Conservation (phyloP, 2,113 vertebrate species). For the Cairina moschata region DNA sequence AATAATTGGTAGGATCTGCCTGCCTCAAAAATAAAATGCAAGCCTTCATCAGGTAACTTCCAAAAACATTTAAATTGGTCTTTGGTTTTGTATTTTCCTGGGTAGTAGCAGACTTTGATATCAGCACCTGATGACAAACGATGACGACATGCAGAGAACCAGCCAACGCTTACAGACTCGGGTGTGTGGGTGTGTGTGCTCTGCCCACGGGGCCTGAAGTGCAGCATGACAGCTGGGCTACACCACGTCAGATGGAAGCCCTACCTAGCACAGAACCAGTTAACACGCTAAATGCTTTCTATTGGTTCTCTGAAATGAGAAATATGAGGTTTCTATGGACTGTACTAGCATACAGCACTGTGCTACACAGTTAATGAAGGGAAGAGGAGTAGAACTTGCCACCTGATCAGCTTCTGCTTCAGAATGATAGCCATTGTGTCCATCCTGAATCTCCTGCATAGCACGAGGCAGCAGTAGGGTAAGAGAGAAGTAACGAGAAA, state of each 20-base stretch:
- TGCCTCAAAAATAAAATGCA: background rate
- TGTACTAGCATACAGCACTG: conserved; percentile 44
- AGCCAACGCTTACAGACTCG: background rate
- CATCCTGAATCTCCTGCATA: conserved; percentile 89
- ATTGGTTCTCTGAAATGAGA: background rate
- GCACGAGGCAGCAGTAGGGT: conserved; percentile 77
- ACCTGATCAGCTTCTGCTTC: conserved; percentile 88
- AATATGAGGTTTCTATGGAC: conserved; percentile 29
- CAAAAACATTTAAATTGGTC: background rate
- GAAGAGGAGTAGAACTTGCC: conserved; percentile 87
- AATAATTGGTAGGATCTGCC: background rate
- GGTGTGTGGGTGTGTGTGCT: background rate
- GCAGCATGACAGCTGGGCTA: background rate
- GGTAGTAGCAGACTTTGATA: background rate
- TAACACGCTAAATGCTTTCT: background rate
- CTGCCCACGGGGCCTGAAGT: rapidly evolving
- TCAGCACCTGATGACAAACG: background rate
- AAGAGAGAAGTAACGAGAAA: conserved; percentile 76
- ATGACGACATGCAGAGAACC: background rate
- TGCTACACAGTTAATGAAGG: conserved; percentile 70
- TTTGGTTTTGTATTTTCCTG: background rate
- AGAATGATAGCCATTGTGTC: conserved; percentile 87
- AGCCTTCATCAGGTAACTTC: background rate
- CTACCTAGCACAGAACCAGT: background rate
- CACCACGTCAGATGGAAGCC: background rate